Base-by-base conservation (phyloP, 2,797 vertebrate species). In the Myripristis jacobus region DNA sequence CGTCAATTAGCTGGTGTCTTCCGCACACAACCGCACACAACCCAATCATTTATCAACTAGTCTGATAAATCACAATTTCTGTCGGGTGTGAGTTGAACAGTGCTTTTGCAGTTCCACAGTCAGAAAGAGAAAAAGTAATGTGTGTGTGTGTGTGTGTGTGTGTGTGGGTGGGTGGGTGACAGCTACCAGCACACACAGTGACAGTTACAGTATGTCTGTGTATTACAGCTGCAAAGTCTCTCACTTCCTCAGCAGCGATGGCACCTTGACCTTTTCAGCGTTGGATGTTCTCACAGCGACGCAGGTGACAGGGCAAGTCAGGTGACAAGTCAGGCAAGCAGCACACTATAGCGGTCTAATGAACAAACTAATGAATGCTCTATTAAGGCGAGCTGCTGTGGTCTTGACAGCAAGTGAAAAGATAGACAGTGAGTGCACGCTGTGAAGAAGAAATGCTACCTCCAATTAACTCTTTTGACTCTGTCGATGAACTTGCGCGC, bases 261-360 rank as follows among this genome's bases (percentile, higher is more conserved):
- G 51, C 81, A 90, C 59, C 27, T 70, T 88, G 87, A 90, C 89
- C 85, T 92, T 92, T 91, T 85, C 81, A 85, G 2, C 43, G 18
- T 3, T 48, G 71, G 66, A 79, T 80, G 71, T 82, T 87, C 38
- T 78, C 71, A 69, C 73, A 59, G 77, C 64, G 21, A 79, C 19
- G 66, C 73, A 75, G 75, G 73, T 85, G 71, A 87, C 78, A 66
- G 68, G 8, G 8, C 31, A 18, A 80, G 85, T 87, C 84, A 75
- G 66, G 68, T 70, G 80, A 72, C 58, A 73, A 70, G 68, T 34
- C n/a, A n/a, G n/a, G n/a, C n/a, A n/a, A n/a, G n/a, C n/a, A n/a
- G n/a, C 60, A 43, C 57, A 68, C 73, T 57, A 5, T 67, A 60
- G 15, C 75, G 48, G 41, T 75, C 66, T 83, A 70, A 88, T 80